Conservation (phyloP, 2,888 invertebrate genomes). For the Liopterus haemorrhoidalis region DNA sequence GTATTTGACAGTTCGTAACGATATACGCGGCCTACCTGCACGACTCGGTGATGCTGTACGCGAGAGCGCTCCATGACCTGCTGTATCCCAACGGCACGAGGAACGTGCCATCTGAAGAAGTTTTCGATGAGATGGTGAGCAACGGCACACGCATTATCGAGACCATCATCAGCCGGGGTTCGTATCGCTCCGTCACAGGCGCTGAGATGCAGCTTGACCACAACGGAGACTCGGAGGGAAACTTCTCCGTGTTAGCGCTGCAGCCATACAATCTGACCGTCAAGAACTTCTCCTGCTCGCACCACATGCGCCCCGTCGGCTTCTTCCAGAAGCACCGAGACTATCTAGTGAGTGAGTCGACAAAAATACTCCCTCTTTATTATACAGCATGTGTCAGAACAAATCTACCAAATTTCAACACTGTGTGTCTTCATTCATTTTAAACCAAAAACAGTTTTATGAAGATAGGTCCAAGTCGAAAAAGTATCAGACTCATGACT, state of each 20-base stretch:
- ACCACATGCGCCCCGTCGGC: slow-evolving; percentile 79
- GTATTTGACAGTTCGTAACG: slow-evolving; percentile 80
- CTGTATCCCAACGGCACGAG: slow-evolving; percentile 53
- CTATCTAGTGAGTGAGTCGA: slow-evolving; percentile 69
- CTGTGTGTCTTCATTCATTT: slow-evolving; percentile 14
- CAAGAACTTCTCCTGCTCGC: slow-evolving; percentile 61
- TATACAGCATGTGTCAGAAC: background rate
- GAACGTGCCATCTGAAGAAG: slow-evolving; percentile 52
- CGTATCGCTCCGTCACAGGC: slow-evolving; percentile 55
- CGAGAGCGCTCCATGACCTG: slow-evolving; percentile 73
- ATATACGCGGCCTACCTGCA: slow-evolving; percentile 92
- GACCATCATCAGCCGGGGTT: slow-evolving; percentile 72
- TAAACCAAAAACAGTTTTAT: too few species aligned
- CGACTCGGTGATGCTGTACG: slow-evolving; percentile 90
- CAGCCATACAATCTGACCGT: slow-evolving; percentile 49
- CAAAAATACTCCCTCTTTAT: slow-evolving; percentile 9
- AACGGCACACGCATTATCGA: slow-evolving; percentile 85
- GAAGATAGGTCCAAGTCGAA: too few species aligned
- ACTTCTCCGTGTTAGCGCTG: slow-evolving; percentile 88
- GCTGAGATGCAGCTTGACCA: slow-evolving; percentile 86
- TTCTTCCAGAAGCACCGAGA: slow-evolving; percentile 70
- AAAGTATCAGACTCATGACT: too few species aligned
- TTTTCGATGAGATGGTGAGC: slow-evolving; percentile 59
- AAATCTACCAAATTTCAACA: slow-evolving; percentile 4
- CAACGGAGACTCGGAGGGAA: slow-evolving; percentile 93